Conservation (phyloP, 2,113 vertebrate species). For the Cryptotis parvus region DNA sequence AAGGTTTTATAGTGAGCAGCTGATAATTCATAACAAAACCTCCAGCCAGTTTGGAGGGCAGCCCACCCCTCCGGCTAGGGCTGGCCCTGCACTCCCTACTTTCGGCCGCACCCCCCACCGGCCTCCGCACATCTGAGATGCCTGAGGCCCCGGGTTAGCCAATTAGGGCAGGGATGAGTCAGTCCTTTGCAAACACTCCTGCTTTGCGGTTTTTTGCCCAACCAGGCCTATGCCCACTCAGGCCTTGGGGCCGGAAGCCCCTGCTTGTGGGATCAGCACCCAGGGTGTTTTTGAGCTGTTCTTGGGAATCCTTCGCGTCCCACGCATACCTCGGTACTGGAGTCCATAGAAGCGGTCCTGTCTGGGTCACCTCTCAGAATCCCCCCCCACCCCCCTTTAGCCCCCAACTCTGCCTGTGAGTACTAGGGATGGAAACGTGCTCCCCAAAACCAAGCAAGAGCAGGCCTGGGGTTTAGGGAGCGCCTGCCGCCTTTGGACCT, state of each 20-base stretch:
- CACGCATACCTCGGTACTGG: neutral
- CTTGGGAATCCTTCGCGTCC: too few relatives aligned
- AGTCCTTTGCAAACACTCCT: constrained; percentile 20
- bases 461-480: too few relatives aligned
- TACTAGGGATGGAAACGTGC: neutral
- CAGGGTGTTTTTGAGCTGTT: too few relatives aligned
- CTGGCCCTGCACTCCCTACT: neutral
- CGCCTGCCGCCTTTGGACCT: too few relatives aligned
- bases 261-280: neutral
- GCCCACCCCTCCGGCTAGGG: neutral
- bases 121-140: neutral
- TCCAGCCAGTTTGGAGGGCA: neutral
- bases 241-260: neutral
- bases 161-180: constrained; percentile 25
- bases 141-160: neutral
- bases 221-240: neutral
- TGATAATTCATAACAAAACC: constrained; percentile 1
- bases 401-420: neutral
- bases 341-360: too few relatives aligned
- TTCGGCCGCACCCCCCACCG: neutral
- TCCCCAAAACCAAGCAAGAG: neutral
- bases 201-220: neutral
- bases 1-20: neutral
- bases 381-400: too few relatives aligned
- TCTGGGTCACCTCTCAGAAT: too few relatives aligned